These are phyloP conservation scores for Melanostoma mellinum DNA, from an alignment of 2,888 invertebrate genomes.

Conservation along the genomic window DNA sequence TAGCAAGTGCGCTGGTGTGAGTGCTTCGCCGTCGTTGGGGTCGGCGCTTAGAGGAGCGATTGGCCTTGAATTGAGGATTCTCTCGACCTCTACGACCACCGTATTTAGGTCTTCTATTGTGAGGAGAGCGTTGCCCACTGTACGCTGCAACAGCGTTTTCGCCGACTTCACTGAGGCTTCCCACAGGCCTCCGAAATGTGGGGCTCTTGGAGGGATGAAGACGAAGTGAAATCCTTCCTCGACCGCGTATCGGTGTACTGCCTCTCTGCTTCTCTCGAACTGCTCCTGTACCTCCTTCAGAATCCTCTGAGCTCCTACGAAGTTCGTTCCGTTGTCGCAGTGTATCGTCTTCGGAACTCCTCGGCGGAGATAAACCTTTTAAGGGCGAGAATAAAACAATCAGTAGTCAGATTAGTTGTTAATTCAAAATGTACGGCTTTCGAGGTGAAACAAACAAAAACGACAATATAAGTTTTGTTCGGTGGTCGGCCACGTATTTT, in stretches of 20 bases:
- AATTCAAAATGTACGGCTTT: conserved; percentile 69
- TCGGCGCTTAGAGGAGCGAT: too few species aligned
- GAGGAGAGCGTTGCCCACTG: too few species aligned
- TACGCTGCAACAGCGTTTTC: too few species aligned
- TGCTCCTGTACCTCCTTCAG: not conserved
- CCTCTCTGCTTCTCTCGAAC: conserved; percentile 42
- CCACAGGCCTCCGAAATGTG: too few species aligned
- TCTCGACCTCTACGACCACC: conserved; percentile 71
- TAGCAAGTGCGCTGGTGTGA: conserved; percentile 60
- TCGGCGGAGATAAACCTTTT: conserved; percentile 60
- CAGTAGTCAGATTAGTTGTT: conserved; percentile 61
- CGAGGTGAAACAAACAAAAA: conserved; percentile 64
- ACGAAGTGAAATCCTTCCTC: conserved; percentile 57
- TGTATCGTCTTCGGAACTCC: conserved; percentile 39
- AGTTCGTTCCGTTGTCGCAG: too few species aligned
- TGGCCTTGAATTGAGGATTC: too few species aligned
- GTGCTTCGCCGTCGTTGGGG: too few species aligned
- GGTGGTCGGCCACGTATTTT: too few species aligned
- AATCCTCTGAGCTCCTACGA: too few species aligned
- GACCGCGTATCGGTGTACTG: conserved; percentile 9
- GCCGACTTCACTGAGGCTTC: too few species aligned
- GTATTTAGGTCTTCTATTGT: too few species aligned
- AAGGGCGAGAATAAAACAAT: conserved; percentile 62
- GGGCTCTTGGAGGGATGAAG: conserved; percentile 60
- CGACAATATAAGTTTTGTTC: too few species aligned